Evolutionary conservation across 2,888 invertebrate genomes (phyloP).

Genomic region (Conops quadrifasciatus): DNA sequence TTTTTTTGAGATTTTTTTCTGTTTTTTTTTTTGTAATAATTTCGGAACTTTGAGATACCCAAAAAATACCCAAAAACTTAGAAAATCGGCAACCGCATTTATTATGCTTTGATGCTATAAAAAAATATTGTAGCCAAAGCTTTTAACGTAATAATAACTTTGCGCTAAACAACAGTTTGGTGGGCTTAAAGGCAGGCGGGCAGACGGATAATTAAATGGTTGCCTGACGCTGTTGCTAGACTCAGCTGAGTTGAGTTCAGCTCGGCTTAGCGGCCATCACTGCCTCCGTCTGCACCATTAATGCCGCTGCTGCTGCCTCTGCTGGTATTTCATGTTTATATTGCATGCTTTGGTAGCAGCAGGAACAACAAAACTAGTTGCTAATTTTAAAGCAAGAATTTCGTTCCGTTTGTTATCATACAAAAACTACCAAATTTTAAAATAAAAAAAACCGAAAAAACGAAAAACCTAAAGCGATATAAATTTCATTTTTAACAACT

Average conservation of each 20-base stretch:
- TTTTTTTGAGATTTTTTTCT: not conserved
- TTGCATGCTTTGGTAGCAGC: not conserved
- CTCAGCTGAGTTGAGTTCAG: too few relatives aligned
- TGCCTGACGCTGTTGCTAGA: not conserved
- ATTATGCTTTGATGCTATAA: not conserved
- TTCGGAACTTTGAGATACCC: not conserved
- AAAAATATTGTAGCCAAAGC: conserved; percentile 13
- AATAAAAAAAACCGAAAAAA: not conserved
- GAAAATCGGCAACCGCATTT: not conserved
- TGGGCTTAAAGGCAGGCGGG: too few relatives aligned
- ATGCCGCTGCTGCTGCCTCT: not conserved
- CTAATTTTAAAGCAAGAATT: not conserved
- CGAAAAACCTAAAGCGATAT: not conserved
- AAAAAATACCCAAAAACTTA: not conserved
- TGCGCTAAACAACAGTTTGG: not conserved
- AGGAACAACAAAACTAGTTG: not conserved
- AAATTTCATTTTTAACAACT: conserved; percentile 27
- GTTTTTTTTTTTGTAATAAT: conserved; percentile 3
- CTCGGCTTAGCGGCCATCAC: too few relatives aligned
- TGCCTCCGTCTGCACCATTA: not conserved
- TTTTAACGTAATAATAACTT: conserved; percentile 27
- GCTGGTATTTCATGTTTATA: not conserved
- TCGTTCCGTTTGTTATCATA: not conserved
- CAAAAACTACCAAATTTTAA: too few relatives aligned
- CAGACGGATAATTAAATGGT: conserved; percentile 28